Percentiles rank a stretch among this genome's conserved stretches.
Conservation (phyloP, 2,888 invertebrate species). For the Helicoverpa assulta region DNA sequence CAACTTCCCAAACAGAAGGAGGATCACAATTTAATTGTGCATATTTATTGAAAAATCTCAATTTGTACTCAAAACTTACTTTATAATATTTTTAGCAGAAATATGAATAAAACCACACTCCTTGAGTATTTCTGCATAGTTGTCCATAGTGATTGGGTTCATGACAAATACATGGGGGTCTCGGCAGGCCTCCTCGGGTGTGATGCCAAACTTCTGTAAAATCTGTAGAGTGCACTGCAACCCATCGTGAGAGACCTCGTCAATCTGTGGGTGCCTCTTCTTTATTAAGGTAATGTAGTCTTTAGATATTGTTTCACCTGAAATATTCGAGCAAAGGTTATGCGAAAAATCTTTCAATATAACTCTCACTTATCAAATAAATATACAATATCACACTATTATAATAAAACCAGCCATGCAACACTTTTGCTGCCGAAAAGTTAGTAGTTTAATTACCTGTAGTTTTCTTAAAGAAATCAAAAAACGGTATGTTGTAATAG, state of each 20-base stretch:
- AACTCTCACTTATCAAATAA: too few relatives aligned
- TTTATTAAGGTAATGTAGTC: slow-evolving; percentile 68
- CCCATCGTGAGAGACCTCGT: slow-evolving; percentile 72
- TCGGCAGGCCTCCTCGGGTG: slow-evolving; percentile 86
- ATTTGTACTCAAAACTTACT: slow-evolving; percentile 64
- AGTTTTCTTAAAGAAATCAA: slow-evolving; percentile 78
- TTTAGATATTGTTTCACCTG: slow-evolving; percentile 74
- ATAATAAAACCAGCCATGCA: not conserved
- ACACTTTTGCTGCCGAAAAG: too few relatives aligned
- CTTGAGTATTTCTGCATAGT: slow-evolving; percentile 90
- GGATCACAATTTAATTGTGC: not conserved
- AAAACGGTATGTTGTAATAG: slow-evolving; percentile 73
- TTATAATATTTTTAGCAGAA: slow-evolving; percentile 81
- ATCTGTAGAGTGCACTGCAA: slow-evolving; percentile 78
- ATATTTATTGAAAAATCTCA: not conserved
- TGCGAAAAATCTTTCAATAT: too few relatives aligned
- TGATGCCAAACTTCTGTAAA: slow-evolving; percentile 83
- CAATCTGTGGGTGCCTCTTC: slow-evolving; percentile 80
- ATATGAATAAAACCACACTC: slow-evolving; percentile 91
- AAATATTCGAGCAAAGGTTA: slow-evolving; percentile 6
- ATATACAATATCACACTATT: too few relatives aligned
- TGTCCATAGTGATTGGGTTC: slow-evolving; percentile 89
- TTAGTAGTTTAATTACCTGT: slow-evolving; percentile 72
- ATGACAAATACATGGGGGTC: slow-evolving; percentile 90
- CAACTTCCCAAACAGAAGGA: not conserved